Base-by-base conservation (phyloP, 2,888 invertebrate genomes). In the Amblyteles armatorius region DNA sequence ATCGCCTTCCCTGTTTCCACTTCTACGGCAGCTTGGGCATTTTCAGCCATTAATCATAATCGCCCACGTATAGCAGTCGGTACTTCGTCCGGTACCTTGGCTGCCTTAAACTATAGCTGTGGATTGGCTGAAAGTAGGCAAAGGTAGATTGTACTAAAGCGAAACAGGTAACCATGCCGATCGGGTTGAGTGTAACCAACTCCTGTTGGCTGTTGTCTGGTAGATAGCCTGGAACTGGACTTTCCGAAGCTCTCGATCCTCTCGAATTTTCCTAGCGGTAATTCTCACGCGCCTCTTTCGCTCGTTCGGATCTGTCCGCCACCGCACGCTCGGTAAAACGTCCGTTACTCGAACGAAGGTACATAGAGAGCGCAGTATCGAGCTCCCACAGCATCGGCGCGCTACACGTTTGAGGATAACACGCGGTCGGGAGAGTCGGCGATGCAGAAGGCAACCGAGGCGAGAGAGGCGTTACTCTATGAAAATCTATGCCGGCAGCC, bases 181-280 rank as follows among this genome's bases (percentile, higher is more conserved):
- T 82, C 67, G 60, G 52, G 16, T 79, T 67, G 50, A 36, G 36
- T 60, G 16, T 19, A 63, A 50, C 33, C 50, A 33, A 74, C 69
- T 48, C 44, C 63, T 33, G 74, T 50, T 74, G 60, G 29, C 74
- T 29, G 60, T 74, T 63, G 63, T 55, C 55, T 55, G 40, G 19
- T 36, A 19, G 50, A 52, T 22, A 48, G 67, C 67, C 67, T 40
- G 77, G 29, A 63, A 63, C 77, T 67, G 77, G 77, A 77, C 77
- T 65, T 29, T 63, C 63, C 63, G 67, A 0, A 57, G 72, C 48
- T 40, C 76, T 52, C 65, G 74, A 74, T 82, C 52, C 78, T 77
- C 55, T 76, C 82, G 63, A 85, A 85, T 85, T 85, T 85, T 85
- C 85, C 85, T 85, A 85, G 85, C 85, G 85, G 85, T 85, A 85